Evolutionary conservation across 1,140 invertebrate species (phyloP), one percentile per base, ranked within the genome.

Genomic region (Aradophagus sp.): DNA sequence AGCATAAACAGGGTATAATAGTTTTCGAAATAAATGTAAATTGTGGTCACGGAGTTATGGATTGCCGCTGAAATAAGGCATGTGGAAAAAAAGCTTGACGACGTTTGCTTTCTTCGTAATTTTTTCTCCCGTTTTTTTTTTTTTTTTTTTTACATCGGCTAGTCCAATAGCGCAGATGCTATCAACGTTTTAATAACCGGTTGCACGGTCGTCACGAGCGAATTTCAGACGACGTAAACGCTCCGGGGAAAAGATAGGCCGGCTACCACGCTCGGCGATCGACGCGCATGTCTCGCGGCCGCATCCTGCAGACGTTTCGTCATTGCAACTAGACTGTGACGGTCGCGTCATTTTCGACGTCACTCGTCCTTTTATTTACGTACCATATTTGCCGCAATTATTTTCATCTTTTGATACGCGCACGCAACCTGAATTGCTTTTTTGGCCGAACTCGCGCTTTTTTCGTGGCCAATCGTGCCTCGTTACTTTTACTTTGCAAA

Each of bases 161-260:
- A 70, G 52, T 63, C 50, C 39, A 58, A 73, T 67, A 61, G 58
- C 47, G 38, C 11, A 23, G 74, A 75, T 73, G 59, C 32, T 77
- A 77, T 77, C 76, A 63, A 41, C 52, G 56, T 74, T 76, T 74
- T 77, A 77, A 77, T 77, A 76, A 77, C 66, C 56, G 59, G 76
- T 74, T 77, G 52, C 65, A 72, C 76, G 69, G 58, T 63, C 73
- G 69, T 74, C 65, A 71, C 69, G 71, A 76, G 74, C 76, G 69
- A 63, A 62, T 74, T 77, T 74, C 76, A 74, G 74, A 76, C 74
- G 74, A 76, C 74, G 74, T 72, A 76, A 77, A 77, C 56, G 66
- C 61, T 76, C 56, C 68, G 50, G 58, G 45, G 34, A 58, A 67
- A 76, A 41, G 73, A 75, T 75, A 72, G 50, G 59, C 62, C 67